Evolutionary conservation across 2,797 vertebrate species (phyloP).

Genomic region (Rhinophrynus dorsalis): DNA sequence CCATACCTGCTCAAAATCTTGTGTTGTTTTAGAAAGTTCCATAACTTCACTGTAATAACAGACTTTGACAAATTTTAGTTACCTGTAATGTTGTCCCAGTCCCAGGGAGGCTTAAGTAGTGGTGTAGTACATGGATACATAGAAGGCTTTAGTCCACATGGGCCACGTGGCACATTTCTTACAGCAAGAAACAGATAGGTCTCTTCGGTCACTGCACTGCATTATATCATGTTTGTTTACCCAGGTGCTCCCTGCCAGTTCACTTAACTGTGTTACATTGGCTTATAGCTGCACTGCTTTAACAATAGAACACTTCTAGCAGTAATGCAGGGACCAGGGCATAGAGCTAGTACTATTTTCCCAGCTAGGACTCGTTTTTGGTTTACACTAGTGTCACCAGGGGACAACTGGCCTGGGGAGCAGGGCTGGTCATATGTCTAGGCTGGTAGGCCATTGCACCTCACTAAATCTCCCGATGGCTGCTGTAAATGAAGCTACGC

Average conservation of each 20-base stretch:
- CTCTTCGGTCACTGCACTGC: not conserved
- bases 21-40: no score
- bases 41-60: not conserved
- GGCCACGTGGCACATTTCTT: constrained; percentile 27
- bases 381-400: no score
- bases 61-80: not conserved
- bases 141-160: constrained; percentile 5
- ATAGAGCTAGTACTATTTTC: no score
- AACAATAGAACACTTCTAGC: no score
- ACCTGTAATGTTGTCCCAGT: not conserved
- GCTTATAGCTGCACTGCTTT: not conserved
- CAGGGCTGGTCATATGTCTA: no score
- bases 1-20: no score
- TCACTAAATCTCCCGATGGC: no score
- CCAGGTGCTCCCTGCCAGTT: constrained; percentile 1
- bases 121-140: constrained; percentile 4
- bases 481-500: no score
- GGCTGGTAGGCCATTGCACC: no score
- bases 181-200: not conserved
- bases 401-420: no score
- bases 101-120: not conserved
- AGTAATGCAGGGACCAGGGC: no score
- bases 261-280: constrained; percentile 7
- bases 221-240: constrained; percentile 28
- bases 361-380: no score